Evolutionary conservation across 2,888 invertebrate species (phyloP).

Genomic region (Digitonthophagus gazella): DNA sequence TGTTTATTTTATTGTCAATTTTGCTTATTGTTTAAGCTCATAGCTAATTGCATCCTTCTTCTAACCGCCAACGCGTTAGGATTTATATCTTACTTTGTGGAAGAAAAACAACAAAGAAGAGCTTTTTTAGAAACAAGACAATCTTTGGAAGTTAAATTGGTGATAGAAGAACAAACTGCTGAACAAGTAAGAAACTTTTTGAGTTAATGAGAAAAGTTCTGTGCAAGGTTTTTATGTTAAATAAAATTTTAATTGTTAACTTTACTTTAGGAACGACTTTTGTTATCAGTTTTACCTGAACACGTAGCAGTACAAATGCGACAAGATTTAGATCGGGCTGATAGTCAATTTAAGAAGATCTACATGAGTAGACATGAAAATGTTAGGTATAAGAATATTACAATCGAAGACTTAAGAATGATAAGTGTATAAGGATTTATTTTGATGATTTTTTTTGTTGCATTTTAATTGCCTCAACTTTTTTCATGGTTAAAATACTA

Average conservation of each 20-base stretch:
- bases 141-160: conserved; percentile 86
- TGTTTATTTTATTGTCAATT: neutral
- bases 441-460: too few relatives aligned
- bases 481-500: too few relatives aligned
- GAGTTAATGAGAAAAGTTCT: neutral
- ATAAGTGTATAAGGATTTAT: too few relatives aligned
- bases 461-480: too few relatives aligned
- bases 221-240: neutral
- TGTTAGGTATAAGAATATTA: too few relatives aligned
- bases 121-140: conserved; percentile 89
- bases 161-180: conserved; percentile 90
- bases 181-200: conserved; percentile 66
- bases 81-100: conserved; percentile 67
- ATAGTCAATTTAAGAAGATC: conserved; percentile 95
- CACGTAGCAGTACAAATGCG: conserved; percentile 97
- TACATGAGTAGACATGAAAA: conserved; percentile 97
- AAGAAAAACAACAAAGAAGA: conserved; percentile 82
- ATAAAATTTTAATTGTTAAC: conserved; percentile 15
- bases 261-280: conserved; percentile 75
- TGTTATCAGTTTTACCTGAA: conserved; percentile 91
- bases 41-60: conserved; percentile 69
- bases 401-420: too few relatives aligned
- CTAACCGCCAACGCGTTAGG: conserved; percentile 75
- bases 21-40: conserved; percentile 59
- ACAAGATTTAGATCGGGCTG: conserved; percentile 86